Base-by-base conservation (phyloP, 2,797 vertebrate species). In the Clangula hyemalis region DNA sequence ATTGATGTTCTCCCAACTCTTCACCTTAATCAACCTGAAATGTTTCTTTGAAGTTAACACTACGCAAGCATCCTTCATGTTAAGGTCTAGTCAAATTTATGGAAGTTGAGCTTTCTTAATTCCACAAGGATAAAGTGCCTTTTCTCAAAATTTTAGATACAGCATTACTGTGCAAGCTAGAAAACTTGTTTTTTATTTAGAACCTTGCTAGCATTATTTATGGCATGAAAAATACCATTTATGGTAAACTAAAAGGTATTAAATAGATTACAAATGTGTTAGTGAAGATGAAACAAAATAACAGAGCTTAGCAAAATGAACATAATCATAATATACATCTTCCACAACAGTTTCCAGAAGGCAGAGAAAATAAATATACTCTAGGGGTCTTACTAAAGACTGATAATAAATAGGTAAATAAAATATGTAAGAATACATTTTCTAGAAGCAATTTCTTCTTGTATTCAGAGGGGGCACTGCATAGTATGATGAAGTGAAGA, bases 151-250 rank as follows among this genome's bases (percentile, higher is more conserved):
- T 83, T 92, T 87, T 71, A 82, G 47, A 81, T 68, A 24, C 8
- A n/a, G n/a, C n/a, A 64, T 79, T 49, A 19, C 32, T 91, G 25
- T n/a, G 74, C 51, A 77, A 81, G 7, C 21, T 95, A 54, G 66
- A 91, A 93, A 94, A 60, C 17, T 61, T 34, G 2, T 3, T 88
- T 93, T 93, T 60, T 80, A 20, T 87, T 86, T 81, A 71, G 17
- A 93, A 60, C 6, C 7, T 36, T 53, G 11, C 61, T 49, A 94
- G 6, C 30, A 77, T 71, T 84, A 93, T 43, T 36, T 7, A 36
- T 45, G 45, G 21, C 69, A 27, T 54, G 70, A 85, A 89, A 90
- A 75, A 86, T 17, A 62, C 89, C 34, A 94, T 92, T 94, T 90
- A 84, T 90, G 60, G 47, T 76, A 85, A 75, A 92, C 58, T 65